Evolutionary conservation across 1,140 invertebrate genomes (phyloP).

Genomic region (Drosophila gunungcola): DNA sequence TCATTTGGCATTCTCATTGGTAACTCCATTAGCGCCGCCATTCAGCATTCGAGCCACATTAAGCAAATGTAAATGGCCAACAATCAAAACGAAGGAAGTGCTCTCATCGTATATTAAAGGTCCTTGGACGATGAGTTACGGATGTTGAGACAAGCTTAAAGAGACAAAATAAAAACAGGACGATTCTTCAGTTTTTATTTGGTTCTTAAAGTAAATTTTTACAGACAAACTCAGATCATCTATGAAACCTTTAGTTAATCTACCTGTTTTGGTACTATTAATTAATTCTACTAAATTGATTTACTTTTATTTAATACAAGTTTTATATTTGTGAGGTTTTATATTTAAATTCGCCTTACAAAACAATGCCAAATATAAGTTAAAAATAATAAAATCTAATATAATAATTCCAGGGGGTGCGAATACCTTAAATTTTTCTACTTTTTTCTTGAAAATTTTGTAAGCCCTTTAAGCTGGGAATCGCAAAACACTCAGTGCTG

Average conservation of each 20-base stretch:
- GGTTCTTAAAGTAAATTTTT: background rate
- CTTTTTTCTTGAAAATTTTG: background rate
- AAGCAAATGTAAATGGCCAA: slow-evolving; percentile 63
- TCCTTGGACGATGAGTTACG: slow-evolving; percentile 6
- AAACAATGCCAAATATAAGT: no score
- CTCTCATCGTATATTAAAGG: slow-evolving; percentile 20
- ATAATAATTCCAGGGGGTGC: background rate
- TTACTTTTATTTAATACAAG: no score
- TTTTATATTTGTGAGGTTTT: no score
- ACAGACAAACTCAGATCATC: no score
- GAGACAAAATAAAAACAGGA: background rate
- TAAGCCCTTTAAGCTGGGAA: background rate
- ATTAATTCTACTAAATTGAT: no score
- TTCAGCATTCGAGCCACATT: slow-evolving; percentile 51
- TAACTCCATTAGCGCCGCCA: slow-evolving; percentile 69
- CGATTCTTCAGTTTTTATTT: background rate
- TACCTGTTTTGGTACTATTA: no score
- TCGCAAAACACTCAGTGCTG: no score
- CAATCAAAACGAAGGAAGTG: slow-evolving; percentile 35
- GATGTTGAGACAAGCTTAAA: background rate
- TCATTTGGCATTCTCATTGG: slow-evolving; percentile 53
- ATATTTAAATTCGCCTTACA: no score
- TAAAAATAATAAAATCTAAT: background rate
- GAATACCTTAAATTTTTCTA: no score
- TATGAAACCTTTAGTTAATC: no score